Evolutionary conservation across 2,113 vertebrate species (phyloP).

Genomic region (Nanger granti): DNA sequence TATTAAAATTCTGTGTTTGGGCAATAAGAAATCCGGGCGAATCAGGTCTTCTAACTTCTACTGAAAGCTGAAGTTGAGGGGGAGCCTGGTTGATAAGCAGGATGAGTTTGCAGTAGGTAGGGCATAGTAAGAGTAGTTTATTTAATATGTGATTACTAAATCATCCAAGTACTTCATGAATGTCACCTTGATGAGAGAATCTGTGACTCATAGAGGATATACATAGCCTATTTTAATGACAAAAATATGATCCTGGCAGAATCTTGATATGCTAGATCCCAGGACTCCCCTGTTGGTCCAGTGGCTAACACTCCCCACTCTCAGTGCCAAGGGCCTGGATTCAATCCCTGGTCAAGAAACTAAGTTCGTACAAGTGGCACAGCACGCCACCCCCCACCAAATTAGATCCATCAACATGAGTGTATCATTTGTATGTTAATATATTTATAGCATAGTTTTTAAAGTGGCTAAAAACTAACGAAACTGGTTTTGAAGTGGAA

Average conservation of each 20-base stretch:
- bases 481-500: neutral
- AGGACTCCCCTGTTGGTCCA: neutral
- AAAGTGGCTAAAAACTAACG: neutral
- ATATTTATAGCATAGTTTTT: neutral
- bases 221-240: neutral
- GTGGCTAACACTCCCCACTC: neutral
- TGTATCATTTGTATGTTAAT: neutral
- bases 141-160: neutral
- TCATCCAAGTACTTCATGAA: neutral
- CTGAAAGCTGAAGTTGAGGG: neutral
- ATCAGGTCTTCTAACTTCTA: neutral
- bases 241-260: neutral
- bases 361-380: neutral
- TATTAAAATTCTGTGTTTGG: neutral
- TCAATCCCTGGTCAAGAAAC: neutral
- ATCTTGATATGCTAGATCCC: neutral
- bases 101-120: neutral
- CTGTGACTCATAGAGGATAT: neutral
- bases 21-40: neutral
- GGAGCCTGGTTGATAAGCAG: neutral
- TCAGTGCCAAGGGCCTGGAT: neutral
- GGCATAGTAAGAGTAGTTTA: neutral
- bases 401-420: neutral
- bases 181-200: neutral
- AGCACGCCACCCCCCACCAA: neutral